Conservation (phyloP, 1,140 invertebrate species). For the Pomacea maculata region DNA sequence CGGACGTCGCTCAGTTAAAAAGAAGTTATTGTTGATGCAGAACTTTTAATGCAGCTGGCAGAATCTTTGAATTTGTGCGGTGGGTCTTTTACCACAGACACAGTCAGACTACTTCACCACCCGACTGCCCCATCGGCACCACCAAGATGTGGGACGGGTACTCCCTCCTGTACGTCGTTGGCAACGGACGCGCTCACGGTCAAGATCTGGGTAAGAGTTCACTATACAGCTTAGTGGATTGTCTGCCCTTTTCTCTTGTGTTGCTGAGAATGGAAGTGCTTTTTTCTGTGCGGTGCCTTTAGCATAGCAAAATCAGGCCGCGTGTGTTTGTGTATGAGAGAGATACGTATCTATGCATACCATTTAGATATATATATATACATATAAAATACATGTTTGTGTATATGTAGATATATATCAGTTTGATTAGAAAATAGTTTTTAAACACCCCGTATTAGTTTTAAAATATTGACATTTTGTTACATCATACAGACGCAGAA, state of each 20-base stretch:
- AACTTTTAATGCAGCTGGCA: not conserved
- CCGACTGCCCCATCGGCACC: slow-evolving; percentile 88
- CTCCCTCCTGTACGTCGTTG: slow-evolving; percentile 92
- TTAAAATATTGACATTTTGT: too few relatives aligned
- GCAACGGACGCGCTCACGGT: slow-evolving; percentile 86
- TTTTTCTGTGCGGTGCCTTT: not conserved
- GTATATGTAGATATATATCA: too few relatives aligned
- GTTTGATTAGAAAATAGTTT: too few relatives aligned
- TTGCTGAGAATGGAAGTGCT: not conserved
- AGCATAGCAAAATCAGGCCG: too few relatives aligned
- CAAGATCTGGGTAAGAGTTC: slow-evolving; percentile 87
- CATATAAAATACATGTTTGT: too few relatives aligned
- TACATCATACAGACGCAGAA: too few relatives aligned
- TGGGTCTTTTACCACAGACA: slow-evolving; percentile 69
- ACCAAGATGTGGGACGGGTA: slow-evolving; percentile 93
- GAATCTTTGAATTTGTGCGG: not conserved
- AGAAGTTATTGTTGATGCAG: too few relatives aligned
- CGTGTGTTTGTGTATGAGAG: too few relatives aligned
- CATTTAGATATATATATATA: too few relatives aligned
- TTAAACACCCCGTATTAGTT: too few relatives aligned
- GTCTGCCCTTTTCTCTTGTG: not conserved
- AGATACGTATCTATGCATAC: too few relatives aligned
- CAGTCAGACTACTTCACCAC: slow-evolving; percentile 87
- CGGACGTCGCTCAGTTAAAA: too few relatives aligned
- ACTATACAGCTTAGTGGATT: not conserved